Conservation (phyloP, 2,797 vertebrate species). For the Melanotaenia trifasciata region DNA sequence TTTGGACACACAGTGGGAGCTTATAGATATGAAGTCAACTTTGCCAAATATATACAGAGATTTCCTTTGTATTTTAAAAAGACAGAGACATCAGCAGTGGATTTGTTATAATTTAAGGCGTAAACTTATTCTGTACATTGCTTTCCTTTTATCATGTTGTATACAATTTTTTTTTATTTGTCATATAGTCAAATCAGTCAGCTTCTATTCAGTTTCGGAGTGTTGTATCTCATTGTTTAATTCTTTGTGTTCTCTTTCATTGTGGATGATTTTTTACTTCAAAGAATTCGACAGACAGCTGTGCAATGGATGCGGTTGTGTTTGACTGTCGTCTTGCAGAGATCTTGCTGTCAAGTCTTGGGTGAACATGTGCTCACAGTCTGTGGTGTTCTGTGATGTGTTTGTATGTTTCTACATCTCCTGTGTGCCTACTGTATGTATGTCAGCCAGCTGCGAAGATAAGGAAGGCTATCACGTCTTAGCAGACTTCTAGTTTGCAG, state of each 20-base stretch:
- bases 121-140: slow-evolving; percentile 2
- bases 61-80: slow-evolving; percentile 2
- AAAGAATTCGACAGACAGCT: slow-evolving; percentile 30
- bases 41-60: background rate
- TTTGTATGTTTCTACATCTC: slow-evolving; percentile 24
- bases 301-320: slow-evolving; percentile 54
- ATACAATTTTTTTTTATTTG: background rate
- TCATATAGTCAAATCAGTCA: background rate
- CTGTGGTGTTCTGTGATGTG: slow-evolving; percentile 29
- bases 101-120: background rate
- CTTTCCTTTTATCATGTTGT: background rate
- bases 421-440: slow-evolving; percentile 26
- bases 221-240: background rate
- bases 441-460: slow-evolving; percentile 52
- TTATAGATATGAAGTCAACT: slow-evolving; percentile 25
- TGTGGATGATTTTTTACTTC: slow-evolving; percentile 6
- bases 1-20: slow-evolving; percentile 34
- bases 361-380: slow-evolving; percentile 22
- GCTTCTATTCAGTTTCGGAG: background rate
- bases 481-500: slow-evolving; percentile 44
- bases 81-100: background rate
- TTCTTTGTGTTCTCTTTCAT: background rate
- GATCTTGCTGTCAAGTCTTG: slow-evolving; percentile 18
- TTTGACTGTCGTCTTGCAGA: slow-evolving; percentile 30
- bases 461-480: slow-evolving; percentile 45